Percentiles rank a stretch among this genome's conserved stretches.
These are phyloP conservation scores for Paralichthys olivaceus DNA, from an alignment of 2,113 vertebrate genomes.

Conservation along the genomic window DNA sequence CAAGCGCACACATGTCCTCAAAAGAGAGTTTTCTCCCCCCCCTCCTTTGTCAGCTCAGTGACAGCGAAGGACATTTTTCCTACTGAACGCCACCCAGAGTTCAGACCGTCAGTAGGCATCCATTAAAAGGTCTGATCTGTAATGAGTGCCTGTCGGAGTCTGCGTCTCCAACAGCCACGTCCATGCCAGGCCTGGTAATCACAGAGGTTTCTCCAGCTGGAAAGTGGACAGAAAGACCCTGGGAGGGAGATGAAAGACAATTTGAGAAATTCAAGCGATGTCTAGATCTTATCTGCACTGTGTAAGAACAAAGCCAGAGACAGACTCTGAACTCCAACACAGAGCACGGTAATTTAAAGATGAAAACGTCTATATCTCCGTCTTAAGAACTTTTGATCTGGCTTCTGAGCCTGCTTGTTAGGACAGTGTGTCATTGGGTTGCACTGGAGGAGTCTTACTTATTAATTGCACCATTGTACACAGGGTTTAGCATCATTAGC, in stretches of 20 bases:
- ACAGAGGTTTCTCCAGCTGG: conserved; percentile 74
- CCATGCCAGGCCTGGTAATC: conserved; percentile 69
- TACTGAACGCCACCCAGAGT: conserved; percentile 65
- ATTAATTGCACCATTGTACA: conserved; percentile 29
- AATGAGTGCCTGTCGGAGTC: conserved; percentile 71
- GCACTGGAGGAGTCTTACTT: conserved; percentile 22
- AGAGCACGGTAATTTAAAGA: conserved; percentile 66
- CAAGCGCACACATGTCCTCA: conserved; percentile 51
- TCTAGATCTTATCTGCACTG: conserved; percentile 74
- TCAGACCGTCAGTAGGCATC: conserved; percentile 67
- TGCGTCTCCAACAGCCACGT: conserved; percentile 40
- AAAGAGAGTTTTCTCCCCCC: conserved; percentile 42
- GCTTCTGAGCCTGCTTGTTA: conserved; percentile 50
- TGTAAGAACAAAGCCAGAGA: conserved; percentile 68
- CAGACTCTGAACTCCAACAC: conserved; percentile 65
- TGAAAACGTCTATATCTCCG: conserved; percentile 63
- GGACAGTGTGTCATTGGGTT: conserved; percentile 52
- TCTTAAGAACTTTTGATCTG: conserved; percentile 61
- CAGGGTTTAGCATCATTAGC: conserved; percentile 41
- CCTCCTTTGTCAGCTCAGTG: conserved; percentile 68
- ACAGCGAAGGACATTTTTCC: conserved; percentile 75
- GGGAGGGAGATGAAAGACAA: conserved; percentile 68
- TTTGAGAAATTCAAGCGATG: conserved; percentile 74
- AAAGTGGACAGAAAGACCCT: conserved; percentile 65
- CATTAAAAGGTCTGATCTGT: conserved; percentile 62